Conservation (phyloP, 1,140 invertebrate species). For the Penaeus chinensis region DNA sequence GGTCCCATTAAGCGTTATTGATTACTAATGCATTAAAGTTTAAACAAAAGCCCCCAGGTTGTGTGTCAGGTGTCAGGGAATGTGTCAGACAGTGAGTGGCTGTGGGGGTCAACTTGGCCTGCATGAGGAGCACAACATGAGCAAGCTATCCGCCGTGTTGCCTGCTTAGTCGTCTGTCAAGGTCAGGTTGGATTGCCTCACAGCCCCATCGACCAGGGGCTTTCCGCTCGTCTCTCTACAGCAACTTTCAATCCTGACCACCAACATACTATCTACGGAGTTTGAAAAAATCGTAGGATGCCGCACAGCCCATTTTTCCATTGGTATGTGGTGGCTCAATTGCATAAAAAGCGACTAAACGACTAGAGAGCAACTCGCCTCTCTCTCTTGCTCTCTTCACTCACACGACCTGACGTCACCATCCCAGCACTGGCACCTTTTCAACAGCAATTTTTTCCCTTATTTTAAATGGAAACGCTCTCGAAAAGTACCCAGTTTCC, state of each 20-base stretch:
- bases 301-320: background rate
- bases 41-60: too few relatives aligned
- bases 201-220: constrained; percentile 44
- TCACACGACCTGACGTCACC: constrained; percentile 54
- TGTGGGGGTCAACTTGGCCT: constrained; percentile 9
- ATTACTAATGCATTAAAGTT: constrained; percentile 7
- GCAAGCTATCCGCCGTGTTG: constrained; percentile 51
- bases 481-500: constrained; percentile 34
- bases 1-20: background rate
- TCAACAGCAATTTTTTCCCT: constrained; percentile 52
- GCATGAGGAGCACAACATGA: constrained; percentile 49
- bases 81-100: background rate
- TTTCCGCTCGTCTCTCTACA: constrained; percentile 2
- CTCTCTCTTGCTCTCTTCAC: constrained; percentile 51
- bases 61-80: background rate
- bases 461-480: constrained; percentile 58
- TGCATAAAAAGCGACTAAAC: constrained; percentile 35
- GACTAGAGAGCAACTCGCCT: constrained; percentile 49
- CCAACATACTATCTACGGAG: too few relatives aligned
- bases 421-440: constrained; percentile 55
- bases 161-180: constrained; percentile 56
- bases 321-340: constrained; percentile 20
- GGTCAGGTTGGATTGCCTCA: constrained; percentile 55
- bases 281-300: background rate
- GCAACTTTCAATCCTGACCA: background rate